Base-by-base conservation (phyloP, 2,113 vertebrate species). In the Brachyhypopomus gauderio region DNA sequence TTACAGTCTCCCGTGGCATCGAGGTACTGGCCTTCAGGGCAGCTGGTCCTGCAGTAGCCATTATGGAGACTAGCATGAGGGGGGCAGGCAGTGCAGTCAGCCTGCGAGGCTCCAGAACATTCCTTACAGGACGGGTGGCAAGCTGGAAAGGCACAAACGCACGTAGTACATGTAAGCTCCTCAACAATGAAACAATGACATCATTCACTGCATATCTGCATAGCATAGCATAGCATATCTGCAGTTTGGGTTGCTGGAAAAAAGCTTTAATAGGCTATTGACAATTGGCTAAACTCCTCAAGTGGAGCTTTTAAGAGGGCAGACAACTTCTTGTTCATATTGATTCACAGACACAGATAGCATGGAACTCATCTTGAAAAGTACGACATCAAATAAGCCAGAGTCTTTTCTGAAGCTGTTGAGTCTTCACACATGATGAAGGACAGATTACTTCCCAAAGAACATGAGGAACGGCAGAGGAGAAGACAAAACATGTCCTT, bases 71-170 rank as follows among this genome's bases (percentile, higher is more conserved):
- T 79, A 0, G 89, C 76, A 0, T 93, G 92, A 17, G 93, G 92
- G 2, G 94, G 94, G 80, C 95, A 96, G 70, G 86, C 84, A 0
- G 85, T 62, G 59, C 95, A 96, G 22, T 96, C 92, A 1, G 83
- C 63, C 0, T 92, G 93, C 0, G 90, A 92, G 0, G 93, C 89
- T 11, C 95, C 95, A 0, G 0, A 85, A 83, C 95, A 96, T 0
- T 90, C 91, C 87, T 87, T 92, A 80, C 95, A 96, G 77, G 93
- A 91, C 0, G 95, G 93, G 52, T 96, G 94, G 74, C 95, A 96
- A 23, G 89, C 95, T 96, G 67, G 48, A 80, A 36, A 55, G 34
- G 56, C 3, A 41, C 20, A 63, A 12, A 5, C 64, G 69, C 3
- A 77, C 16, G 4, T 36, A 9, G 19, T 20, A 67, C 7, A 36